phyloP scores from a whole-genome alignment of 2,888 invertebrate genomes.

The Acrobasis consociella region DNA sequence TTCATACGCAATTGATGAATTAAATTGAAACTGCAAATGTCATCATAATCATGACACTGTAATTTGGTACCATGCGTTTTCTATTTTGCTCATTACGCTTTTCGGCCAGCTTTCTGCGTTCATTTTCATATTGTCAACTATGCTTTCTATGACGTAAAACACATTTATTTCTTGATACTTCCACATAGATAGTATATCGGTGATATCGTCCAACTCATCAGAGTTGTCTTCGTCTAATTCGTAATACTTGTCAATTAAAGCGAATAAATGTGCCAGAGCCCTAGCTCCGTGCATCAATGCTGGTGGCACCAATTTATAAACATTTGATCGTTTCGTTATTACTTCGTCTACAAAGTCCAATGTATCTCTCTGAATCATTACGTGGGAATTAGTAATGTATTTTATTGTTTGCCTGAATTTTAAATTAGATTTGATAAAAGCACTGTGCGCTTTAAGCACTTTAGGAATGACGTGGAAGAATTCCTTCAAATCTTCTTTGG shows the following conservation, averaged over 20 bases:
- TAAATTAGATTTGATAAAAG: slow-evolving; percentile 42
- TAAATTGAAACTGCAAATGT: background rate
- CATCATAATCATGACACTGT: slow-evolving; percentile 3
- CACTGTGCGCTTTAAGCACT: slow-evolving; percentile 40
- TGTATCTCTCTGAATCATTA: slow-evolving; percentile 44
- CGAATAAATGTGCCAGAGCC: slow-evolving; percentile 41
- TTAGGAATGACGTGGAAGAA: slow-evolving; percentile 41
- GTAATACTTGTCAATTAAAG: slow-evolving; percentile 46
- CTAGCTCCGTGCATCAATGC: slow-evolving; percentile 37
- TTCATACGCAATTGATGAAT: background rate
- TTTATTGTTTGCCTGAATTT: slow-evolving; percentile 43
- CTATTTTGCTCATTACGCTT: background rate
- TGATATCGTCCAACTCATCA: slow-evolving; percentile 40
- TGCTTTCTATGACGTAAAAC: background rate
- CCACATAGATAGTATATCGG: slow-evolving; percentile 34
- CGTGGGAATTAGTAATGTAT: slow-evolving; percentile 35
- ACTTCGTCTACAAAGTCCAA: slow-evolving; percentile 56
- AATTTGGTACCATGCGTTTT: slow-evolving; percentile 13
- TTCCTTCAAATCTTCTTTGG: slow-evolving; percentile 35
- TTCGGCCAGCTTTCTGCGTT: slow-evolving; percentile 1
- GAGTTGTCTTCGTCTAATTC: slow-evolving; percentile 43
- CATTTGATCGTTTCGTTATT: slow-evolving; percentile 40
- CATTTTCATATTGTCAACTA: slow-evolving; percentile 11
- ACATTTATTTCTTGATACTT: slow-evolving; percentile 3
- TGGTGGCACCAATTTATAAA: slow-evolving; percentile 38